phyloP scores from a whole-genome alignment of 1,140 invertebrate species.

The Pemphigus obesinymphae region DNA sequence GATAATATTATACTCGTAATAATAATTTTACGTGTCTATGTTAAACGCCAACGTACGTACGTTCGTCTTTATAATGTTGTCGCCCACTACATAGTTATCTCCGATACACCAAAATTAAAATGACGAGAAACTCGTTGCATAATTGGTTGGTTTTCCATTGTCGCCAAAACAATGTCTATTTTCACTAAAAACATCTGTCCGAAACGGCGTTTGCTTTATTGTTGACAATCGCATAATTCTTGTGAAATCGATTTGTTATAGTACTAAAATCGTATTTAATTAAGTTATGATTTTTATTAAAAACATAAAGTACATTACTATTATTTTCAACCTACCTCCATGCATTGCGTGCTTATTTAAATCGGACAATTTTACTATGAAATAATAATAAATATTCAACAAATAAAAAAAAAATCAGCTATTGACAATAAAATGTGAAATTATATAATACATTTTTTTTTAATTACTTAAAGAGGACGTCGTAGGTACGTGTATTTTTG shows the following conservation, averaged over 20 bases:
- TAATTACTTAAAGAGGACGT: too few species aligned
- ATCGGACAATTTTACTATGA: not conserved
- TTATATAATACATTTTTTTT: not conserved
- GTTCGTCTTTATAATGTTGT: not conserved
- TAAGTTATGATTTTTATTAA: not conserved
- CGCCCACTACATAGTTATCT: too few species aligned
- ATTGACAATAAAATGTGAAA: too few species aligned
- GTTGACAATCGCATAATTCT: not conserved
- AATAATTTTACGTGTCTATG: not conserved
- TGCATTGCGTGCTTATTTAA: not conserved
- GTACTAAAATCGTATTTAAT: not conserved
- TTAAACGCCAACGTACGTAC: not conserved
- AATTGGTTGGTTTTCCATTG: not conserved
- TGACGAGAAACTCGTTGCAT: not conserved
- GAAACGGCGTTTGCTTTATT: not conserved
- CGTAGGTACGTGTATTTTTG: too few species aligned
- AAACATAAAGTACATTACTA: not conserved
- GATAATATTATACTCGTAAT: not conserved
- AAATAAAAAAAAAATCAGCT: not conserved
- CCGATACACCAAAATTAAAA: not conserved
- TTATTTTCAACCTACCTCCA: not conserved
- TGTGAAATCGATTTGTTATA: not conserved
- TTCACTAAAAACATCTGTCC: not conserved
- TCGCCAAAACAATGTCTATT: not conserved
- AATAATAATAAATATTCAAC: not conserved